phyloP scores from a whole-genome alignment of 2,797 vertebrate species.

The Myripristis murdjan region DNA sequence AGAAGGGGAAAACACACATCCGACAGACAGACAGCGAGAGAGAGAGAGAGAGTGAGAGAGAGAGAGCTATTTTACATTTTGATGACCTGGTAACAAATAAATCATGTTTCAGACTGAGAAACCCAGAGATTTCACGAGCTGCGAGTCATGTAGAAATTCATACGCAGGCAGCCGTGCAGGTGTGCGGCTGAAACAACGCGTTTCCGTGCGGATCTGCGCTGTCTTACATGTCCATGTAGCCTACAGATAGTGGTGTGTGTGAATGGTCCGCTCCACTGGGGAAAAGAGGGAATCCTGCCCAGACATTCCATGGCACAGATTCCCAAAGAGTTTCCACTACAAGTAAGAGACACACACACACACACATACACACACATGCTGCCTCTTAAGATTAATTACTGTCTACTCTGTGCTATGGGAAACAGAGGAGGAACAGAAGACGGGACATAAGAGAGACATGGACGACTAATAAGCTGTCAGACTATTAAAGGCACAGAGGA shows the following conservation, averaged over 20 bases:
- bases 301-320: slow-evolving; percentile 81
- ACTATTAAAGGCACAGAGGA: slow-evolving; percentile 44
- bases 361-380: slow-evolving; percentile 25
- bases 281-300: slow-evolving; percentile 80
- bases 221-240: slow-evolving; percentile 65
- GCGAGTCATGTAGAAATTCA: slow-evolving; percentile 20
- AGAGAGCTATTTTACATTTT: slow-evolving; percentile 32
- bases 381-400: slow-evolving; percentile 58
- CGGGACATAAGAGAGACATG: slow-evolving; percentile 3
- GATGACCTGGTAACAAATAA: slow-evolving; percentile 18
- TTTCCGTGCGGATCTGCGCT: slow-evolving; percentile 54
- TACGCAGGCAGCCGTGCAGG: slow-evolving; percentile 25
- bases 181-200: slow-evolving; percentile 15
- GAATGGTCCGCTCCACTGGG: slow-evolving; percentile 73
- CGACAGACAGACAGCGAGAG: slow-evolving; percentile 25
- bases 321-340: slow-evolving; percentile 82
- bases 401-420: slow-evolving; percentile 58
- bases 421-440: slow-evolving; percentile 49
- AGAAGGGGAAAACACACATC: slow-evolving; percentile 37
- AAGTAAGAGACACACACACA: slow-evolving; percentile 57
- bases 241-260: slow-evolving; percentile 62
- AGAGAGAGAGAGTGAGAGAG: too few species aligned
- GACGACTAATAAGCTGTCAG: slow-evolving; percentile 24
- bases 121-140: slow-evolving; percentile 42
- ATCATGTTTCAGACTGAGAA: neutral